Evolutionary conservation across 2,797 vertebrate genomes (phyloP).

Genomic region (Telmatherina bonti): DNA sequence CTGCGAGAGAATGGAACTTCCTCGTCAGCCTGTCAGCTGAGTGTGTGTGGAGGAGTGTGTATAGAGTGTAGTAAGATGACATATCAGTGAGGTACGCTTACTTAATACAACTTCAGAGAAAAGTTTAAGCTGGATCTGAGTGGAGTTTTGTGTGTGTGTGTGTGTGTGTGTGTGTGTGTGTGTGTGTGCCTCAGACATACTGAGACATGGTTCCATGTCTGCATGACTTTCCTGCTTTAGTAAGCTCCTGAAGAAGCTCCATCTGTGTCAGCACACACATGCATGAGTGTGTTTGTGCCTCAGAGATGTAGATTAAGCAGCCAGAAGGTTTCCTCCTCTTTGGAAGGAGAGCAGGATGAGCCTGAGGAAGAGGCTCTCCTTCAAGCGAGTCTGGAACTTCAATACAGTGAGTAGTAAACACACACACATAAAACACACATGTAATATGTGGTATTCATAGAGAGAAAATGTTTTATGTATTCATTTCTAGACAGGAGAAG

Average conservation of each 20-base stretch:
- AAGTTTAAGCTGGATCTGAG: slow-evolving; percentile 6
- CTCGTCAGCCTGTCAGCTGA: slow-evolving; percentile 64
- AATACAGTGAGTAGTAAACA: slow-evolving; percentile 79
- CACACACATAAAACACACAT: slow-evolving; percentile 9
- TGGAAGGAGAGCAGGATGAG: slow-evolving; percentile 82
- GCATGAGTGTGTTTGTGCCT: slow-evolving; percentile 26
- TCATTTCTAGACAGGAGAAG: slow-evolving; percentile 1
- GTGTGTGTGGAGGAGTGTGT: slow-evolving; percentile 46
- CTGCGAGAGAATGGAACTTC: slow-evolving; percentile 72
- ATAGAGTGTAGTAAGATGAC: slow-evolving; percentile 10
- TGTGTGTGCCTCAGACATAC: slow-evolving; percentile 19
- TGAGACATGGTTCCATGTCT: slow-evolving; percentile 50
- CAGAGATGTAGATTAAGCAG: slow-evolving; percentile 68
- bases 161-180: slow-evolving; percentile 14
- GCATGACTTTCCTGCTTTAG: slow-evolving; percentile 43
- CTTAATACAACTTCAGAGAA: slow-evolving; percentile 15
- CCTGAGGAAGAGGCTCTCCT: slow-evolving; percentile 87
- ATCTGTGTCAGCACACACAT: slow-evolving; percentile 19
- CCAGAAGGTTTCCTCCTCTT: slow-evolving; percentile 56
- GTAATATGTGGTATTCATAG: background rate
- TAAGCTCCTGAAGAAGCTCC: slow-evolving; percentile 25
- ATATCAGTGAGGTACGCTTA: slow-evolving; percentile 11
- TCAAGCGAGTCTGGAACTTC: slow-evolving; percentile 85
- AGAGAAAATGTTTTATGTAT: background rate
- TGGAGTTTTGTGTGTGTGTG: slow-evolving; percentile 8